Evolutionary conservation across 2,113 vertebrate species (phyloP).

Genomic region (Pangasianodon gigas): DNA sequence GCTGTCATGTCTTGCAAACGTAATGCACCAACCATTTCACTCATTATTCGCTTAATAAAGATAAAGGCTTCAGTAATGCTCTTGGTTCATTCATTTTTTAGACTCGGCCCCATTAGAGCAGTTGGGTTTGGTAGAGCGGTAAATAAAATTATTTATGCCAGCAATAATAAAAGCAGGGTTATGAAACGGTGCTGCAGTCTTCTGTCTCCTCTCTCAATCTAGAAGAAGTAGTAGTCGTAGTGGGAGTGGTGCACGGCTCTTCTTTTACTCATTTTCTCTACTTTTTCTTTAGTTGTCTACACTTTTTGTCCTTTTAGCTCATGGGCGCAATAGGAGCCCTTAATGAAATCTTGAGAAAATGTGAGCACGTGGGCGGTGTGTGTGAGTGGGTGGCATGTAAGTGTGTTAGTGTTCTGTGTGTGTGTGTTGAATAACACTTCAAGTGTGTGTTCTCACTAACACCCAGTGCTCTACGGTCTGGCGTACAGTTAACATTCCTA

Average conservation of each 20-base stretch:
- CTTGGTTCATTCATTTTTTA: not conserved
- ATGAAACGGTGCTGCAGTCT: not conserved
- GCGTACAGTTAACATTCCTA: not conserved
- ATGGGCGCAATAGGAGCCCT: not conserved
- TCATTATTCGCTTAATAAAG: too few species aligned
- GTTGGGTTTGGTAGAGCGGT: not conserved
- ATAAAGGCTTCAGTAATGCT: not conserved
- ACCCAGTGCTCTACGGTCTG: not conserved
- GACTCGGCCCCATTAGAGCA: not conserved
- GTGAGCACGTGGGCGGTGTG: conserved; percentile 21
- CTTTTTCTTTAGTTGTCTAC: not conserved
- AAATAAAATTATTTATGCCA: not conserved
- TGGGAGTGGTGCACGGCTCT: not conserved
- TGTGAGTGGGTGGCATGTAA: not conserved
- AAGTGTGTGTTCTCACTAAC: not conserved
- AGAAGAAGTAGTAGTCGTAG: not conserved
- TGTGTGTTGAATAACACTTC: conserved; percentile 17
- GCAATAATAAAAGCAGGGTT: not conserved
- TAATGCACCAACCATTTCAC: not conserved
- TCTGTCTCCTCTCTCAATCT: not conserved
- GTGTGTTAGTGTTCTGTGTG: not conserved
- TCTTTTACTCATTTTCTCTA: not conserved
- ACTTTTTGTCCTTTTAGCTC: conserved; percentile 16
- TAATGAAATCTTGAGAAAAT: conserved; percentile 33
- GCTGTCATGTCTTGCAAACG: not conserved